A percentile compares a stretch with the other conserved stretches of the same genome.
Evolutionary conservation across 2,888 invertebrate genomes (phyloP).

Genomic region (Therioaphis trifolii): DNA sequence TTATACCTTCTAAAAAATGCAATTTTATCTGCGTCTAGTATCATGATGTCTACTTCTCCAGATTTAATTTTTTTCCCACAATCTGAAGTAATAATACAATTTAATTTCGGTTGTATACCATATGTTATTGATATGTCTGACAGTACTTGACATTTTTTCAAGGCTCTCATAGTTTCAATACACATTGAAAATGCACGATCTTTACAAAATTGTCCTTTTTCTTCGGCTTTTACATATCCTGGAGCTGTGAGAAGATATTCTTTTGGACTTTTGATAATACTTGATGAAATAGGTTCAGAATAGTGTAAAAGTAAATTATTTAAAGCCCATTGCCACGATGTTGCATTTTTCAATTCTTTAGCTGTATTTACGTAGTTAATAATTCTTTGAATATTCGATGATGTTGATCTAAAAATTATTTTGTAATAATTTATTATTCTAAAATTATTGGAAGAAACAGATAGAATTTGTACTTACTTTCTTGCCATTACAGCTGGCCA

Average conservation of each 20-base stretch:
- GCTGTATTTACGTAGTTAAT: constrained; percentile 70
- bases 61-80: constrained; percentile 34
- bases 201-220: constrained; percentile 21
- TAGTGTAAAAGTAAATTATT: constrained; percentile 58
- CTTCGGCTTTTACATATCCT: constrained; percentile 30
- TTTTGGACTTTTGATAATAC: constrained; percentile 39
- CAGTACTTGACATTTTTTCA: constrained; percentile 48
- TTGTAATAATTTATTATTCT: background rate
- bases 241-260: constrained; percentile 40
- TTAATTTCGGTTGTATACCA: constrained; percentile 52
- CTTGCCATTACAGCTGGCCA: constrained; percentile 80
- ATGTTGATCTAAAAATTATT: constrained; percentile 69
- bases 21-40: constrained; percentile 40
- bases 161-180: constrained; percentile 33
- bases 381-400: constrained; percentile 72
- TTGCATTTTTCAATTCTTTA: constrained; percentile 35
- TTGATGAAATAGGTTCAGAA: constrained; percentile 66
- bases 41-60: constrained; percentile 44
- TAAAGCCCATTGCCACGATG: constrained; percentile 56
- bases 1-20: constrained; percentile 45
- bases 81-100: constrained; percentile 23
- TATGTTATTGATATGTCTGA: constrained; percentile 52
- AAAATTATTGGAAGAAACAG: background rate
- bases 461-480: constrained; percentile 21
- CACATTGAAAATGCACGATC: constrained; percentile 48